Percentiles rank a stretch among this genome's conserved stretches.
phyloP scores from a whole-genome alignment of 92 coral and sea anemone genomes.

The Virgularia gustaviana region DNA sequence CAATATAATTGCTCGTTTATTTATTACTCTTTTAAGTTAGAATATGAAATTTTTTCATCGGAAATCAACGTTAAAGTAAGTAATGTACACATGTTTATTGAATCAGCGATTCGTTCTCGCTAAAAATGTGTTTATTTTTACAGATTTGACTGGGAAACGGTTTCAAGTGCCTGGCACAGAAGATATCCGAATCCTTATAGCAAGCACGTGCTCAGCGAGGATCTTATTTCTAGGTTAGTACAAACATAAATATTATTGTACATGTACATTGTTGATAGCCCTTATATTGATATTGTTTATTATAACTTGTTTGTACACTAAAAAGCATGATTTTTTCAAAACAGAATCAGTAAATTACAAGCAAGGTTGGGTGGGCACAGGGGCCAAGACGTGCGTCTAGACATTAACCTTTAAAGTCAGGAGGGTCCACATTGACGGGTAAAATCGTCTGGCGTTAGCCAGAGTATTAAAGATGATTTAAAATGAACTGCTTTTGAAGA shows the following conservation, averaged over 20 bases:
- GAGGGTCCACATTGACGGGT: too few relatives aligned
- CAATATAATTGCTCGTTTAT: not conserved
- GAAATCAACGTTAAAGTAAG: conserved; percentile 31
- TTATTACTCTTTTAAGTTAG: not conserved
- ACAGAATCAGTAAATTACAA: too few relatives aligned
- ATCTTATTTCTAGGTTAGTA: conserved; percentile 76
- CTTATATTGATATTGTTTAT: not conserved
- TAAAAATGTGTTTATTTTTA: not conserved
- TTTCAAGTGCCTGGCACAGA: conserved; percentile 78
- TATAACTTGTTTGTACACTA: too few relatives aligned
- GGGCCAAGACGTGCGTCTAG: too few relatives aligned
- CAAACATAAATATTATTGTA: too few relatives aligned
- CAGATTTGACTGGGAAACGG: conserved; percentile 89
- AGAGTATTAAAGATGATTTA: too few relatives aligned
- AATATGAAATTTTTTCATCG: conserved; percentile 33
- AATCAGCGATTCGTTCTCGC: not conserved
- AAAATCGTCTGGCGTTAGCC: too few relatives aligned
- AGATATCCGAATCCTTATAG: conserved; percentile 96
- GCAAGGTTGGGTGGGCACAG: too few relatives aligned
- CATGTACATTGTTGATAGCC: not conserved
- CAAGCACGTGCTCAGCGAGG: conserved; percentile 97
- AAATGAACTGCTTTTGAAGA: too few relatives aligned
- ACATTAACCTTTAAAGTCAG: too few relatives aligned
- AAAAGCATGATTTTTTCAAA: too few relatives aligned
- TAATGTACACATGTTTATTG: not conserved